Evolutionary conservation across 2,797 vertebrate species (phyloP).

Genomic region (Acipenser ruthenus): DNA sequence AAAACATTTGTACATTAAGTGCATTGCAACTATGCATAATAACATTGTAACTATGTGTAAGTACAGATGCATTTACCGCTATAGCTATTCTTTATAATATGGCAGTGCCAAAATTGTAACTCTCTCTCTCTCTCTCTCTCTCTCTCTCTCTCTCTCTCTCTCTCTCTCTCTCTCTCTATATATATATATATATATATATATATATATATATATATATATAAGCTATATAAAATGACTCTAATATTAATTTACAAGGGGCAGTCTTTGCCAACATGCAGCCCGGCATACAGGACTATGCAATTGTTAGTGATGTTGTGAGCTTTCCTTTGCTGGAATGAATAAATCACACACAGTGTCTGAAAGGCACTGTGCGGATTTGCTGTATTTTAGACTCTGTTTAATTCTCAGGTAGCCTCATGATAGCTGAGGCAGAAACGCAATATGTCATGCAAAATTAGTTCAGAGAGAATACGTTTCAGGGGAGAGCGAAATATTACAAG

Average conservation of each 20-base stretch:
- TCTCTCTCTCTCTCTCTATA: neutral
- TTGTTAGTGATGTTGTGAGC: slow-evolving; percentile 45
- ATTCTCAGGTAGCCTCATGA: slow-evolving; percentile 69
- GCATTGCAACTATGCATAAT: no score
- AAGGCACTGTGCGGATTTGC: slow-evolving; percentile 57
- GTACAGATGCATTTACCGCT: no score
- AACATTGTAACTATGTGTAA: no score
- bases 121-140: neutral
- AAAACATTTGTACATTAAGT: no score
- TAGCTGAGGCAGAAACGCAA: slow-evolving; percentile 69
- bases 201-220: neutral
- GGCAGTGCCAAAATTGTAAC: no score
- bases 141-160: neutral
- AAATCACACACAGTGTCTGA: slow-evolving; percentile 53
- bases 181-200: neutral
- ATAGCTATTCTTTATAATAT: no score
- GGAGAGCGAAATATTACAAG: slow-evolving; percentile 57
- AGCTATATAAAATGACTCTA: no score
- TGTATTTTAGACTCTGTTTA: slow-evolving; percentile 58
- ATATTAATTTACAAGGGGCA: no score
- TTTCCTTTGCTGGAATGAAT: slow-evolving; percentile 58
- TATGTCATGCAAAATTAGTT: slow-evolving; percentile 75
- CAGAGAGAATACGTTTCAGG: slow-evolving; percentile 67
- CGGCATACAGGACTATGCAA: slow-evolving; percentile 35
- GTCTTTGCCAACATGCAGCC: slow-evolving; percentile 10